Base-by-base conservation (phyloP, 2,888 invertebrate genomes). In the Eristalis arbustorum region DNA sequence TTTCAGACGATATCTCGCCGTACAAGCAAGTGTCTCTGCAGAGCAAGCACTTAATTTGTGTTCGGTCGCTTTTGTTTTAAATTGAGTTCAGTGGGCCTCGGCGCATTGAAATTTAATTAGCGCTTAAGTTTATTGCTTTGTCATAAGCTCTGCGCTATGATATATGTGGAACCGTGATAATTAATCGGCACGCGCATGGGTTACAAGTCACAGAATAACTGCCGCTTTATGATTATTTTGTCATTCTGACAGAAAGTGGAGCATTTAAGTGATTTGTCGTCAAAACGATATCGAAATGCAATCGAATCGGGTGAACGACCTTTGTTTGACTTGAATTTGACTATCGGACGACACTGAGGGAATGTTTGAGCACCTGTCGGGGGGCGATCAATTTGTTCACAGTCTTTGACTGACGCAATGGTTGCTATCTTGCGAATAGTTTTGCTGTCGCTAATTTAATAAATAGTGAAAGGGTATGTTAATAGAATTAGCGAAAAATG, bases 41-140 rank as follows among this genome's bases (percentile, higher is more conserved):
- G 31, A 59, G 34, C 57, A 3, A 23, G 22, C 40, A 42, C 49
- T 37, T 22, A 62, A 40, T 34, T 62, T 25, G 23, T 63, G 31
- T 76, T 63, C 40, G 34, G 25, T 37, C 73, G 37, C 62, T 72
- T 34, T 75, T 68, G 23, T 64, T 59, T 42, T 28, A 22, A 71
- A 82, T 73, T 74, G 69, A 77, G 85, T 82, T 85, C 72, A 85
- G 74, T 82, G 69, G 77, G 85, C 40, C 73, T 77, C 6, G 56
- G 77, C 67, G 73, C 73, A 74, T 85, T 68, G 77, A 77, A 74
- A 82, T 73, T 74, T 74, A 81, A 82, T 85, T 82, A 77, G 31
- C 49, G 72, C 37, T 42, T 68, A 25, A 68, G 42, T 73, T 85
- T 81, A 77, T 77, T 40, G 77, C 69, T 80, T 67, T 69, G 77